These are phyloP conservation scores for Tachystola acroxantha DNA, from an alignment of 2,888 invertebrate species.

Conservation along the genomic window DNA sequence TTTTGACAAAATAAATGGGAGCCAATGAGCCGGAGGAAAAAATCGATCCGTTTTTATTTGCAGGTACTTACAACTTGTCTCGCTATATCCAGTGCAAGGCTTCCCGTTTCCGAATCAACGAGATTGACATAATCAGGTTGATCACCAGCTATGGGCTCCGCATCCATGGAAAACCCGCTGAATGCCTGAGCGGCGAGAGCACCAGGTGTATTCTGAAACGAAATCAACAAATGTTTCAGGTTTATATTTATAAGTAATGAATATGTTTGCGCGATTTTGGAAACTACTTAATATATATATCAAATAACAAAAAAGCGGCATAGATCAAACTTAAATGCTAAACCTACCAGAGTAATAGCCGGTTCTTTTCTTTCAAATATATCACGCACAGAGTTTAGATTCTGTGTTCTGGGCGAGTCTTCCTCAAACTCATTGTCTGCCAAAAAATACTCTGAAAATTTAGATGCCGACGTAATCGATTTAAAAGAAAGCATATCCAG, in stretches of 20 bases:
- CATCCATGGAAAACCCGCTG: constrained; percentile 57
- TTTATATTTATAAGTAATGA: too few species aligned
- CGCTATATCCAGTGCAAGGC: constrained; percentile 29
- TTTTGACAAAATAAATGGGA: too few species aligned
- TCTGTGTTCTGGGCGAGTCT: neutral
- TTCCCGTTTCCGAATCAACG: constrained; percentile 61
- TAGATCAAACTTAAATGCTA: too few species aligned
- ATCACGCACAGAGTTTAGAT: constrained; percentile 35
- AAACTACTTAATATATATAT: too few species aligned
- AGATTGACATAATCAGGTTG: constrained; percentile 45
- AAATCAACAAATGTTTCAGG: too few species aligned
- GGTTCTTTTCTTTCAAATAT: constrained; percentile 54
- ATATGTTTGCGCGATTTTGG: too few species aligned
- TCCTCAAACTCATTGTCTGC: constrained; percentile 34
- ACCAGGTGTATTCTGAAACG: constrained; percentile 33
- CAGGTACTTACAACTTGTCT: constrained; percentile 46
- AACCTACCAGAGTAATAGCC: constrained; percentile 29
- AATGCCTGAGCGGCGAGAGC: constrained; percentile 47
- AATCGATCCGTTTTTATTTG: too few species aligned
- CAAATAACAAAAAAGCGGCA: too few species aligned
- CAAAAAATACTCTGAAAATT: constrained; percentile 46
- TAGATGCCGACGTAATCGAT: constrained; percentile 42
- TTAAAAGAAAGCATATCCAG: constrained; percentile 49
- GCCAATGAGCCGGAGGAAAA: too few species aligned
- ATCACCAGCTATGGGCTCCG: constrained; percentile 39